phyloP scores from a whole-genome alignment of 1,140 invertebrate species.

The Drosophila sturtevanti region DNA sequence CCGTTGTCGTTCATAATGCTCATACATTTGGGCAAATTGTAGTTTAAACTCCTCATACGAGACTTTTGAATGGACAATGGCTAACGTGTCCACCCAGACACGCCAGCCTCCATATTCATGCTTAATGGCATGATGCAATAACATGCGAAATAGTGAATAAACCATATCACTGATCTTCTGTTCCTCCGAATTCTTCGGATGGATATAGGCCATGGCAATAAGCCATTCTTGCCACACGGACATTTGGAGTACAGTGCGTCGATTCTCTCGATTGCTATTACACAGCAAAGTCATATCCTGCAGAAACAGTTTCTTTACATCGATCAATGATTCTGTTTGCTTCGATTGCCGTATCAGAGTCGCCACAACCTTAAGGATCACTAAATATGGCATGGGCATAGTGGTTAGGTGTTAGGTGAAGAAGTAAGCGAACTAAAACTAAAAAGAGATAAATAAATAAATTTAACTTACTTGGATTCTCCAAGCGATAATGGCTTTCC shows the following conservation, averaged over 20 bases:
- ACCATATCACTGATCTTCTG: constrained; percentile 99
- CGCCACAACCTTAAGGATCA: constrained; percentile 99
- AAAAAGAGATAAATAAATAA: neutral
- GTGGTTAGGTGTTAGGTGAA: too few relatives aligned
- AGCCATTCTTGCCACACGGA: constrained; percentile 99
- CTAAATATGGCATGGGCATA: constrained; percentile 83
- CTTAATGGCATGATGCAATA: constrained; percentile 99
- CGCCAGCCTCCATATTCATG: constrained; percentile 99
- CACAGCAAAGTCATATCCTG: constrained; percentile 98
- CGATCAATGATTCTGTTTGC: constrained; percentile 93
- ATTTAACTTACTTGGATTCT: constrained; percentile 95
- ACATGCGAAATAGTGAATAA: constrained; percentile 97
- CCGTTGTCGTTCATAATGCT: constrained; percentile 96
- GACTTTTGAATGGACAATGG: constrained; percentile 99
- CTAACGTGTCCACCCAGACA: constrained; percentile 99
- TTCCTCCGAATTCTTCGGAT: constrained; percentile 96
- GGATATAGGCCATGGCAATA: constrained; percentile 99
- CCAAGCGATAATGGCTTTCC: constrained; percentile 96
- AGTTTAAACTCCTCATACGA: constrained; percentile 98
- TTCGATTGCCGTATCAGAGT: constrained; percentile 98
- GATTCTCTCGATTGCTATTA: constrained; percentile 98
- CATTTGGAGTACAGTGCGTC: constrained; percentile 98
- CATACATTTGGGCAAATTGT: constrained; percentile 98
- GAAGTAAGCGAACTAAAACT: too few relatives aligned
- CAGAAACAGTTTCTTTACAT: constrained; percentile 98